Evolutionary conservation across 2,797 vertebrate genomes (phyloP).

Genomic region (Hozukius guyotensis): DNA sequence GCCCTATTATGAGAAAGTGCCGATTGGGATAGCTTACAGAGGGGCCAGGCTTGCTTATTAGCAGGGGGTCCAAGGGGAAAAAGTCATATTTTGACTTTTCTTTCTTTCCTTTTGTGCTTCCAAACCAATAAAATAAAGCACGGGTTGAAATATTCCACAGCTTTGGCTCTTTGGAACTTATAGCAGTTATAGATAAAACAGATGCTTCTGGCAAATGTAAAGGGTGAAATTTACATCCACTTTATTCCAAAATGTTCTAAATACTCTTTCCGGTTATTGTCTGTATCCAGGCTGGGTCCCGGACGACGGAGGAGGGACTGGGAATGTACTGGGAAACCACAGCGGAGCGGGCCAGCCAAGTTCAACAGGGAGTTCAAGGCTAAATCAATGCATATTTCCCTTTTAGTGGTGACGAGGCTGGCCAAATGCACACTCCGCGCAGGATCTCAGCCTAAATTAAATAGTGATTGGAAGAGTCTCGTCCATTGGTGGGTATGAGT

Average conservation of each 20-base stretch:
- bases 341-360: constrained; percentile 76
- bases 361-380: constrained; percentile 82
- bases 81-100: constrained; percentile 63
- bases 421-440: constrained; percentile 68
- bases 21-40: constrained; percentile 52
- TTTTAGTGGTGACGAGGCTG: constrained; percentile 72
- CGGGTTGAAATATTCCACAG: constrained; percentile 76
- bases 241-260: constrained; percentile 82
- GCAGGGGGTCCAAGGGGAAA: constrained; percentile 59
- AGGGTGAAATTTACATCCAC: constrained; percentile 80
- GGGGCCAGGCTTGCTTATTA: constrained; percentile 58
- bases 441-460: constrained; percentile 66
- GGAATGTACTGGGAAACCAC: constrained; percentile 81
- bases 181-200: constrained; percentile 82
- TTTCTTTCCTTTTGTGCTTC: constrained; percentile 68
- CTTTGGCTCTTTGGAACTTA: constrained; percentile 62
- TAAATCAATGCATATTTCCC: constrained; percentile 83
- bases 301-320: constrained; percentile 67
- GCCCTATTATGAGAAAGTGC: constrained; percentile 60
- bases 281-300: constrained; percentile 70
- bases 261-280: constrained; percentile 85
- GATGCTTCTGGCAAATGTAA: constrained; percentile 79
- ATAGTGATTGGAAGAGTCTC: constrained; percentile 60
- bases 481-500: constrained; percentile 61
- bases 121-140: constrained; percentile 79